Percentiles rank a stretch among this genome's conserved stretches.
Evolutionary conservation across 2,888 invertebrate species (phyloP).

Genomic region (Phasia obesa): DNA sequence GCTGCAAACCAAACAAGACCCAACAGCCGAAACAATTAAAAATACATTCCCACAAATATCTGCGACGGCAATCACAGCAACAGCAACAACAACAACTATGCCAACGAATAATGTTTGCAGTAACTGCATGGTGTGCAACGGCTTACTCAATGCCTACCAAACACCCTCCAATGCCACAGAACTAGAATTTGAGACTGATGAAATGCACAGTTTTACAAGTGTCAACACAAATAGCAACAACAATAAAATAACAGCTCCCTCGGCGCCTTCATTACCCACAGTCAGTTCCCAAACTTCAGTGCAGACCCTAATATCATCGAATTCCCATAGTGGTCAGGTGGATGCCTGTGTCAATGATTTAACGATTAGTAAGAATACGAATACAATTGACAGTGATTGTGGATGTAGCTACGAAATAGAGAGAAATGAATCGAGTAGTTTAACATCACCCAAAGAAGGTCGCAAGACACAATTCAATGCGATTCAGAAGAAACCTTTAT

Average conservation of each 20-base stretch:
- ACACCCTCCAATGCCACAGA: constrained; percentile 92
- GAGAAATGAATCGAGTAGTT: constrained; percentile 25
- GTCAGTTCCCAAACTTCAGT: constrained; percentile 78
- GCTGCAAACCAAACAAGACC: constrained; percentile 35
- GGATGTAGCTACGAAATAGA: not conserved
- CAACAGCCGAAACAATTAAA: constrained; percentile 82
- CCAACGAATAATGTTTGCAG: constrained; percentile 78
- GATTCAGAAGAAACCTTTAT: constrained; percentile 74
- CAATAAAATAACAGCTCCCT: constrained; percentile 33
- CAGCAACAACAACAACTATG: constrained; percentile 73
- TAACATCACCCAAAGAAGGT: constrained; percentile 43
- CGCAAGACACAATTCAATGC: constrained; percentile 70
- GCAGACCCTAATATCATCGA: constrained; percentile 77
- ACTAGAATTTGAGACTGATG: constrained; percentile 84
- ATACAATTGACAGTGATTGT: constrained; percentile 9
- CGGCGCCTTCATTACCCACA: constrained; percentile 70
- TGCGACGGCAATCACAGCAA: constrained; percentile 72
- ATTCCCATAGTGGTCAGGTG: constrained; percentile 71
- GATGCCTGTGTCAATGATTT: not conserved
- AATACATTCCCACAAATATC: constrained; percentile 76
- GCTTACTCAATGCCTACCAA: constrained; percentile 85
- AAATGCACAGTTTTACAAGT: constrained; percentile 75
- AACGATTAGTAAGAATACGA: constrained; percentile 11
- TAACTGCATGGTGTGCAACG: constrained; percentile 84
- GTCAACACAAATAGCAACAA: constrained; percentile 50